Conservation (phyloP, 2,797 vertebrate genomes). For the Manis crassicaudata region DNA sequence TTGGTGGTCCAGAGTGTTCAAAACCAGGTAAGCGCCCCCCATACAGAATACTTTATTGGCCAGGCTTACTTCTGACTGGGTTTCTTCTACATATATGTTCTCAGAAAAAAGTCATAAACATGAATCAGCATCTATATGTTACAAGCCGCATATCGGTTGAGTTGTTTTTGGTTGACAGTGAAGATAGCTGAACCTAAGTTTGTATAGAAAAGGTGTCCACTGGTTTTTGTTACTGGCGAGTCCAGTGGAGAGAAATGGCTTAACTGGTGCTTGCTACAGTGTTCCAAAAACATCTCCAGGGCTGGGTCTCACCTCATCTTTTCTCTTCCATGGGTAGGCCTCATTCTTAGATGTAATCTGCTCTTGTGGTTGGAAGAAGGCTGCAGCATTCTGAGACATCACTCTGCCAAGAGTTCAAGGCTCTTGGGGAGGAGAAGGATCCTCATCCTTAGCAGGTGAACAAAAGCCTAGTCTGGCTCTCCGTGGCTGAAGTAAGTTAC, state of each 20-base stretch:
- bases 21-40: background rate
- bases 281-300: background rate
- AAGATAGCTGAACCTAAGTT: slow-evolving; percentile 10
- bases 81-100: background rate
- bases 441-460: background rate
- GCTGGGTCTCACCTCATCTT: background rate
- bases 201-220: background rate
- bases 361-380: background rate
- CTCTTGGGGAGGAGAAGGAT: background rate
- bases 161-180: slow-evolving; percentile 28
- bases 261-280: background rate
- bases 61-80: background rate
- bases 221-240: background rate
- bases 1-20: background rate
- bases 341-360: background rate
- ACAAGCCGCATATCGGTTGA: background rate
- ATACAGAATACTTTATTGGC: background rate
- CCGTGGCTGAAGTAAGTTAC: background rate
- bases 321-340: background rate
- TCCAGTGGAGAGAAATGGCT: background rate
- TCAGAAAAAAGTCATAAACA: slow-evolving; percentile 13
- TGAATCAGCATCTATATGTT: background rate
- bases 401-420: background rate
- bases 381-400: background rate
- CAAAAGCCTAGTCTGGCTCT: background rate